Base-by-base conservation (phyloP, 2,113 vertebrate genomes). In the Aleadryas rufinucha region DNA sequence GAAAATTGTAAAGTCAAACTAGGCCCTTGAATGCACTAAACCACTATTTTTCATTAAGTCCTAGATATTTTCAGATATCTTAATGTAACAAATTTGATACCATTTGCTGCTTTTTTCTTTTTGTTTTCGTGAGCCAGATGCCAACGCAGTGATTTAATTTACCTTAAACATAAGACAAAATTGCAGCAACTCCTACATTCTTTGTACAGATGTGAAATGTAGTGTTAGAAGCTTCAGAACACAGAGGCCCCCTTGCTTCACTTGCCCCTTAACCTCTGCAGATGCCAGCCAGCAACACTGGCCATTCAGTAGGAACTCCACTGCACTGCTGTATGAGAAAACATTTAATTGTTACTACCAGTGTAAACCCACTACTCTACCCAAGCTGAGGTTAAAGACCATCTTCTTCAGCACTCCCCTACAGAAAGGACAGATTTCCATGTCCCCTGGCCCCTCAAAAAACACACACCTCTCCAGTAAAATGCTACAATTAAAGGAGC, bases 391-490 rank as follows among this genome's bases (percentile, higher is more conserved):
- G 17, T 18, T 61, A 44, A 41, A 47, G 57, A 14, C 44, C 3
- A 41, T 45, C 39, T n/a, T 44, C 30, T 82, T 57, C 3, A 50
- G 19, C 31, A 41, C 7, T 74, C 23, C 15, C 37, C 47, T 16
- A 27, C 2, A 11, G 30, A 69, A 76, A 35, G 60, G 35, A 23
- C 12, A 56, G 42, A 26, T 11, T 3, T 7, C 16, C 16, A 33
- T 4, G 9, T 13, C 12, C 16, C 1, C 2, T n/a, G 27, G 4
- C 6, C 10, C 9, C 26, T 31, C 28, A 53, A 16, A 53, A 66
- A 7, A 0, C 2, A 27, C 24, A 53, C 47, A 16, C 1, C 17
- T 31, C 7, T 14, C 21, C 12, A 28, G 42, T n/a, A 50, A 33
- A 70, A 41, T 1, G 11, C 16, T 59, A 6, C 9, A 50, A 16